A percentile compares a stretch with the other conserved stretches of the same genome.
These are phyloP conservation scores for Tenthredo notha DNA, from an alignment of 2,888 invertebrate species.

Conservation along the genomic window DNA sequence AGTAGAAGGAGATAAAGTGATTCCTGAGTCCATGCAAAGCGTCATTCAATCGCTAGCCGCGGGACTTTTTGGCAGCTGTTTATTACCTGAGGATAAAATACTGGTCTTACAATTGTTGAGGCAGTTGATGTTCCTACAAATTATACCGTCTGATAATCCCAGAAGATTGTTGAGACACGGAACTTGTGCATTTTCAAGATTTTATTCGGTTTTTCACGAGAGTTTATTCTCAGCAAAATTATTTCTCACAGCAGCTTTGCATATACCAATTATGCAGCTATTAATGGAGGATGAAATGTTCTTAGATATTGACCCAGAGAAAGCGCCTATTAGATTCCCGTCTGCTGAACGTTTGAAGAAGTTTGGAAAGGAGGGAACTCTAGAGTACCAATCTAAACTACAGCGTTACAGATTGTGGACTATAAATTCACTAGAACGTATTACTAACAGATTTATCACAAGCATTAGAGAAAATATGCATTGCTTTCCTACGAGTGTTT, in stretches of 20 bases:
- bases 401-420: slow-evolving; percentile 90
- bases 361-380: slow-evolving; percentile 88
- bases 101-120: slow-evolving; percentile 83
- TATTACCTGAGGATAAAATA: slow-evolving; percentile 88
- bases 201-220: slow-evolving; percentile 94
- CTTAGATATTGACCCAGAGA: slow-evolving; percentile 94
- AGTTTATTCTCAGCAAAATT: slow-evolving; percentile 94
- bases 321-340: slow-evolving; percentile 85
- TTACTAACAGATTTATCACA: slow-evolving; percentile 90
- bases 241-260: slow-evolving; percentile 95
- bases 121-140: slow-evolving; percentile 86
- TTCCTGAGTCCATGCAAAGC: slow-evolving; percentile 77
- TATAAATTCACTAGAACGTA: slow-evolving; percentile 87
- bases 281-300: slow-evolving; percentile 95
- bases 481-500: slow-evolving; percentile 93
- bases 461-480: slow-evolving; percentile 92
- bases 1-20: slow-evolving; percentile 83
- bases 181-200: slow-evolving; percentile 91
- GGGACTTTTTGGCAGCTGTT: slow-evolving; percentile 87
- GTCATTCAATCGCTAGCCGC: slow-evolving; percentile 82
- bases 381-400: slow-evolving; percentile 87
- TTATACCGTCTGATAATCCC: slow-evolving; percentile 86
- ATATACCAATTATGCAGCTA: slow-evolving; percentile 94
- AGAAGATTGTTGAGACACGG: slow-evolving; percentile 89
- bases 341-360: slow-evolving; percentile 81